Base-by-base conservation (phyloP, 1,140 invertebrate genomes). In the Amyelois transitella region DNA sequence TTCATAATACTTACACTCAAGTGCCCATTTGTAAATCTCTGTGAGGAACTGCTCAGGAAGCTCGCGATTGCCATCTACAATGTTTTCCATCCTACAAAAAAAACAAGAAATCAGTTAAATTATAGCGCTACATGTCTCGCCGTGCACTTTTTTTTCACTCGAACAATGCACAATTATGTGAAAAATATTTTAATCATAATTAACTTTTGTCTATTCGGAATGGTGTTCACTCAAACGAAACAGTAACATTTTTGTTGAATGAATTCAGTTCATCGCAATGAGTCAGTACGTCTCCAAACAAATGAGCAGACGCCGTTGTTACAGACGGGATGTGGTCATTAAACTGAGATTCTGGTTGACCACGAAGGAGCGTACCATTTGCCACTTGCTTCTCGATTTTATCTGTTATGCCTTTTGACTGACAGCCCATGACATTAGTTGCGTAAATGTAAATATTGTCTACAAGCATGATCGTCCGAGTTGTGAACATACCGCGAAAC, bases 11-110 rank as follows among this genome's bases (percentile, higher is more conserved):
- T 93, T 89, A 96, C 95, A 96, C 91, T 97, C 96, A 22, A 97
- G 88, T 1, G 95, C 94, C 94, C 95, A 95, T 90, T 95, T 96
- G 75, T 96, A 95, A 32, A 96, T 91, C 88, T 96, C 94, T 56
- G 92, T 94, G 43, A 96, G 88, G 88, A 95, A 96, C 77, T 95
- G 90, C 14, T 90, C 90, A 12, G 94, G 94, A 60, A 95, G 84
- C 72, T 96, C 93, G 25, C 90, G 79, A 47, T 92, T 90, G 45
- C 91, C 76, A 75, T 94, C 89, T 54, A 92, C 88, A 75, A 94
- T 92, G 60, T 87, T 83, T 58, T 92, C 90, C 71, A 96, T 93
- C 75, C 94, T 95, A 78, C 48, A 91, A 90, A 60, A 62, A 58
- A 63, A 60, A 38, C 8, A 38, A 38, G 32, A 38, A 38, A 38